phyloP scores from a whole-genome alignment of 2,888 invertebrate species.

The Hybos culiciformis region DNA sequence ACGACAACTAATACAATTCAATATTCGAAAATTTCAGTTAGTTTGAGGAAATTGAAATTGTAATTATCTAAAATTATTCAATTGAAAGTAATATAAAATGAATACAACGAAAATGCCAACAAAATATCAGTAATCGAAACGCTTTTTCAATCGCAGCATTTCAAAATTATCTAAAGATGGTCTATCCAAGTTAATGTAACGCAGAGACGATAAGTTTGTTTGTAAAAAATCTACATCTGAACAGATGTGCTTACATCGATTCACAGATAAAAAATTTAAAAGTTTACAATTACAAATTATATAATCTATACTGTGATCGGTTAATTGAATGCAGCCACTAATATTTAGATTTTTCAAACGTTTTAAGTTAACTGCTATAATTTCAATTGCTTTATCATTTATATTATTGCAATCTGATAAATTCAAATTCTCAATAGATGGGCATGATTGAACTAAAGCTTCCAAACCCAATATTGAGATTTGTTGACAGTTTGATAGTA shows the following conservation, averaged over 20 bases:
- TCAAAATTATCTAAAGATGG: slow-evolving; percentile 25
- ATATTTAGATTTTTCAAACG: slow-evolving; percentile 29
- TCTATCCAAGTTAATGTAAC: too few relatives aligned
- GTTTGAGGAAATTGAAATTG: too few relatives aligned
- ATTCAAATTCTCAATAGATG: slow-evolving; percentile 53
- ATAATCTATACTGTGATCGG: slow-evolving; percentile 33
- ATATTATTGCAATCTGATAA: slow-evolving; percentile 53
- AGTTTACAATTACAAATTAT: slow-evolving; percentile 31
- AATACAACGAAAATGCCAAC: slow-evolving; percentile 30
- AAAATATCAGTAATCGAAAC: slow-evolving; percentile 33
- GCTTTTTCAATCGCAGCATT: slow-evolving; percentile 28
- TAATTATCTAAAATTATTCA: too few relatives aligned
- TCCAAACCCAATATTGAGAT: slow-evolving; percentile 51
- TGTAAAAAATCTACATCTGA: slow-evolving; percentile 30
- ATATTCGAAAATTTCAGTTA: too few relatives aligned
- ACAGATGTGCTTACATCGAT: slow-evolving; percentile 31
- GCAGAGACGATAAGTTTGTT: slow-evolving; percentile 24
- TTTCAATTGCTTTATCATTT: slow-evolving; percentile 46
- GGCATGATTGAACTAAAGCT: slow-evolving; percentile 49
- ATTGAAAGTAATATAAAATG: not conserved
- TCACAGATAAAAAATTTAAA: slow-evolving; percentile 27
- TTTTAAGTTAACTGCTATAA: slow-evolving; percentile 34
- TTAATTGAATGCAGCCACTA: slow-evolving; percentile 39
- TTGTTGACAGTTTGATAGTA: slow-evolving; percentile 55
- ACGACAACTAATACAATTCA: too few relatives aligned